Conservation (phyloP, 1,140 invertebrate genomes). For the Micrasema longulum region DNA sequence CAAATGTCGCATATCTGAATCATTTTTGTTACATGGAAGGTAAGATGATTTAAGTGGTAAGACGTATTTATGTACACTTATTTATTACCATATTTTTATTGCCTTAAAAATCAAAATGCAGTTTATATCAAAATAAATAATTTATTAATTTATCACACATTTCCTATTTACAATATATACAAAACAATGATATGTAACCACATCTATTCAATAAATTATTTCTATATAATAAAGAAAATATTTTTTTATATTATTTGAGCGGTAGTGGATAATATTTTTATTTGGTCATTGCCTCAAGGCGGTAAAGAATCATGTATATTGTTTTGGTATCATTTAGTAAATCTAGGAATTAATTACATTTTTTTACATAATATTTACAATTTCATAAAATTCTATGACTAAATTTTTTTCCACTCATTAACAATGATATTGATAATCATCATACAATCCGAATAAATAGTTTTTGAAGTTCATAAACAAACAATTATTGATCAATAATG, state of each 20-base stretch:
- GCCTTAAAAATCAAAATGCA: too few species aligned
- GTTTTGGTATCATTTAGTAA: neutral
- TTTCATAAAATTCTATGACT: constrained; percentile 26
- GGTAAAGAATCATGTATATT: neutral
- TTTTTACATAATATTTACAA: constrained; percentile 22
- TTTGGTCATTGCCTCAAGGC: neutral
- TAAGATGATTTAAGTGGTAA: too few species aligned
- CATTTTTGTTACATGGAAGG: too few species aligned
- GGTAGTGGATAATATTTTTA: neutral
- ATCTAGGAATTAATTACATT: neutral
- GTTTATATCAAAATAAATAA: constrained; percentile 42
- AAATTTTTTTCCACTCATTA: constrained; percentile 28
- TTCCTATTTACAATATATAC: constrained; percentile 22
- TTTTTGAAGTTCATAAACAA: too few species aligned
- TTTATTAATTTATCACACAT: constrained; percentile 38
- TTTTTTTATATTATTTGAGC: constrained; percentile 20
- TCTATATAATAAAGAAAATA: too few species aligned
- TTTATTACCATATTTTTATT: too few species aligned
- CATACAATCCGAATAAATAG: too few species aligned
- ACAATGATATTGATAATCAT: neutral
- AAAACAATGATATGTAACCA: neutral
- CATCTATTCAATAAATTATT: too few species aligned
- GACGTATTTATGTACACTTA: too few species aligned
- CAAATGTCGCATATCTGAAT: too few species aligned
- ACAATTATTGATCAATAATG: too few species aligned